Base-by-base conservation (phyloP, 2,888 invertebrate genomes). In the Drosophila longiperda region DNA sequence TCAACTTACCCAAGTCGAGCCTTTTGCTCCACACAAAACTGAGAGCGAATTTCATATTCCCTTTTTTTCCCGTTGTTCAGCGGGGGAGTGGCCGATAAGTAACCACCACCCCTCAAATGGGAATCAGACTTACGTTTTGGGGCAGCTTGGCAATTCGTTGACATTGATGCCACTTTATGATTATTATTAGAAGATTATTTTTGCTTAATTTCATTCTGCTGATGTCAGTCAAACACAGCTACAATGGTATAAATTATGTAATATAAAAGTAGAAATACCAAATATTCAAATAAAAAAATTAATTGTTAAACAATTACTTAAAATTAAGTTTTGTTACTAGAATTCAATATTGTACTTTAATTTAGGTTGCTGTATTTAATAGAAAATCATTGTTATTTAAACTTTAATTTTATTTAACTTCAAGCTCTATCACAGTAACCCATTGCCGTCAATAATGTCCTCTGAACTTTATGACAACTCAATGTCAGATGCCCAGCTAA, bases 141-240 rank as follows among this genome's bases (percentile, higher is more conserved):
- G 40, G 17, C 63, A 23, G 45, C 49, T 50, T 64, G 66, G 52
- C 55, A 29, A 58, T 54, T 32, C 26, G 49, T 64, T 71, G 59
- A 61, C 34, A 54, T 57, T 78, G 57, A 61, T 75, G 69, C 78
- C 66, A 72, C 66, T 80, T 80, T 80, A 73, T 55, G 73, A 66
- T 75, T 75, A 81, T 81, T 75, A 60, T 81, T 68, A 54, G 57
- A 60, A 68, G 79, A 67, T 79, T 79, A 79, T 70, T 48, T 63
- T 65, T 69, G 49, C 67, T 54, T 80, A 66, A 77, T 64, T 70
- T 36, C 36, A 38, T 64, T 57, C 20, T 60, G 75, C 72, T 60
- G 67, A 74, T 58, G 52, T 50, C 70, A 58, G 57, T 32, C 17
- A 7, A 17, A 34, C 4, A 3, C 3, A 11, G 32, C 1, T 11